Evolutionary conservation across 1,140 invertebrate genomes (phyloP).

Genomic region (Schlechtendalia chinensis): DNA sequence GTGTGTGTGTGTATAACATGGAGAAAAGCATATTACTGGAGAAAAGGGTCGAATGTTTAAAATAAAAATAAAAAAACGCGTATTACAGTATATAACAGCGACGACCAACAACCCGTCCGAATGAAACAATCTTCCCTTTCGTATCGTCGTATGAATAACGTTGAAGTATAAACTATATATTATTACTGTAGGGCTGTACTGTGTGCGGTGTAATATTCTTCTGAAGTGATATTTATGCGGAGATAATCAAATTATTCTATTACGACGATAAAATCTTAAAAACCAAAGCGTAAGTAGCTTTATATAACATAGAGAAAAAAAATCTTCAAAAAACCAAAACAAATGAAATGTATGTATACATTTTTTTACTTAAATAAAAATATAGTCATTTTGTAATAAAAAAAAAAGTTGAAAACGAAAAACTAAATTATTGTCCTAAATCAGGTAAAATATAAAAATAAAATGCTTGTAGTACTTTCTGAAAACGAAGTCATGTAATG

Average conservation of each 20-base stretch:
- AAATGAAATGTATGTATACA: too few species aligned
- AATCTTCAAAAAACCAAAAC: neutral
- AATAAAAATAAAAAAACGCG: neutral
- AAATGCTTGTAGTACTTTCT: too few species aligned
- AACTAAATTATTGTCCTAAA: too few species aligned
- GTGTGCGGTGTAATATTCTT: too few species aligned
- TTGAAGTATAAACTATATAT: neutral
- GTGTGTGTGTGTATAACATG: too few species aligned
- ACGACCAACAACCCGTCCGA: neutral
- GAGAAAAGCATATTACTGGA: neutral
- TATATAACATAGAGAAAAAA: neutral
- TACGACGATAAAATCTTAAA: conserved; percentile 9
- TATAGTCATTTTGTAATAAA: too few species aligned
- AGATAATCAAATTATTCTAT: conserved; percentile 5
- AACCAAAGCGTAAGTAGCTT: neutral
- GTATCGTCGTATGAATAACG: neutral
- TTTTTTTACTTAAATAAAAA: too few species aligned
- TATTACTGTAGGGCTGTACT: neutral
- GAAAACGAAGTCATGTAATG: too few species aligned
- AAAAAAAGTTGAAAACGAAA: too few species aligned
- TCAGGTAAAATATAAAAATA: too few species aligned
- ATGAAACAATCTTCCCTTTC: neutral
- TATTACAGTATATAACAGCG: neutral
- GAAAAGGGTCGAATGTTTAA: neutral
- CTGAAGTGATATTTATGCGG: too few species aligned